A percentile compares a stretch with the other conserved stretches of the same genome.
phyloP scores from a whole-genome alignment of 2,888 invertebrate genomes.

The Agriopis marginaria region DNA sequence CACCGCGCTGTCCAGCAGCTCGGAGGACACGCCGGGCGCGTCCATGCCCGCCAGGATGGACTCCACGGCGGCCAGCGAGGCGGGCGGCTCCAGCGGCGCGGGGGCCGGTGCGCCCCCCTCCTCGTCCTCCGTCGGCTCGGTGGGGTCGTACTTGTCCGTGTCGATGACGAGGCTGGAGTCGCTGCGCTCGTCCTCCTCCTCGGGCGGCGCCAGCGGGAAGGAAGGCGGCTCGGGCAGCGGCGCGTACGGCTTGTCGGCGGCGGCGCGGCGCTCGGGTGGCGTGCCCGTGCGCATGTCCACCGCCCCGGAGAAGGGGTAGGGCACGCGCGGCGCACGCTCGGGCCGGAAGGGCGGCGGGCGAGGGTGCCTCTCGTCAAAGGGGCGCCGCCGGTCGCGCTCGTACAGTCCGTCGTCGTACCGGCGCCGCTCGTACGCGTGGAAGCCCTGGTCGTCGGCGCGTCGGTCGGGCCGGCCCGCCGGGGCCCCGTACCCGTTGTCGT shows the following conservation, averaged over 20 bases:
- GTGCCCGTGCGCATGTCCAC: slow-evolving; percentile 70
- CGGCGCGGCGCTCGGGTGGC: slow-evolving; percentile 37
- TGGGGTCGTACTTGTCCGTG: slow-evolving; percentile 86
- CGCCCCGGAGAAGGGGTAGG: slow-evolving; percentile 63
- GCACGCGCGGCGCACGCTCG: slow-evolving; percentile 44
- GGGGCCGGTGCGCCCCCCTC: slow-evolving; percentile 44
- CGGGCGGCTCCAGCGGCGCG: slow-evolving; percentile 26
- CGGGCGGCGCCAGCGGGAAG: slow-evolving; percentile 64
- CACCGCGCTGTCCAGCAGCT: slow-evolving; percentile 70
- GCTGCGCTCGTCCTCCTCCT: slow-evolving; percentile 84
- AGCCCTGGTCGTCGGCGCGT: slow-evolving; percentile 52
- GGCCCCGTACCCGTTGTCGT: slow-evolving; percentile 68
- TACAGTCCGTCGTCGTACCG: slow-evolving; percentile 60
- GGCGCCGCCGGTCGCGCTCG: slow-evolving; percentile 50
- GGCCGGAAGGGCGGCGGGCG: slow-evolving; percentile 36
- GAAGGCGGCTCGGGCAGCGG: slow-evolving; percentile 73
- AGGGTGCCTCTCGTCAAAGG: slow-evolving; percentile 31
- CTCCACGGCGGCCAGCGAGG: slow-evolving; percentile 49
- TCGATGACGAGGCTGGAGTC: slow-evolving; percentile 87
- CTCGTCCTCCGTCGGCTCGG: slow-evolving; percentile 81
- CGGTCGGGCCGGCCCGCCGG: slow-evolving; percentile 44
- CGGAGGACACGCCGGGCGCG: slow-evolving; percentile 57
- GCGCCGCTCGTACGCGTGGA: slow-evolving; percentile 57
- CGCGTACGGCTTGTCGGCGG: slow-evolving; percentile 42
- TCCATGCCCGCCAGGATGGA: slow-evolving; percentile 60